phyloP scores from a whole-genome alignment of 2,113 vertebrate species.

The Isichthys henryi region DNA sequence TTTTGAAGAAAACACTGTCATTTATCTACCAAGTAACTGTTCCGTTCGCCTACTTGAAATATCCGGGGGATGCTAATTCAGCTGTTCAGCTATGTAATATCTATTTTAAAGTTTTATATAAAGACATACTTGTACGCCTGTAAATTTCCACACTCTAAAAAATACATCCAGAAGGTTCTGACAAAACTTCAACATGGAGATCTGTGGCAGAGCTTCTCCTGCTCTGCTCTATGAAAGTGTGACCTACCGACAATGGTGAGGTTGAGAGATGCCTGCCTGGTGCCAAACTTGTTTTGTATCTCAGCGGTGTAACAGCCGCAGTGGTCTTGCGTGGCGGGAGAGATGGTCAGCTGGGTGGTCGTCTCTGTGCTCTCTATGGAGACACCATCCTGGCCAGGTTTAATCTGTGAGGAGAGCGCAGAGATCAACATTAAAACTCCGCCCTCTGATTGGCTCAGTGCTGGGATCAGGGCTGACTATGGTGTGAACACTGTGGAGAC shows the following conservation, averaged over 20 bases:
- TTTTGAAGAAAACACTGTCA: not conserved
- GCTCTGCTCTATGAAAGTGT: not conserved
- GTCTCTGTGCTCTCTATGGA: slow-evolving; percentile 70
- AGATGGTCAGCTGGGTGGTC: slow-evolving; percentile 83
- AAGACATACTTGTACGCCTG: not conserved
- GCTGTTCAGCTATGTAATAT: not conserved
- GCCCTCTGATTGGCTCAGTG: not conserved
- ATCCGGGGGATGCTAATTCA: not conserved
- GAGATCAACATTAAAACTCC: not conserved
- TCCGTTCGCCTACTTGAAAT: not conserved
- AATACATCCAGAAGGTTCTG: not conserved
- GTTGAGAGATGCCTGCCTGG: slow-evolving; percentile 85
- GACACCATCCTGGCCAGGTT: slow-evolving; percentile 64
- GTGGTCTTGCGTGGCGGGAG: slow-evolving; percentile 81
- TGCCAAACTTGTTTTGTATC: slow-evolving; percentile 78
- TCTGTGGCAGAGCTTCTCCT: not conserved
- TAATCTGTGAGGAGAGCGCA: slow-evolving; percentile 62
- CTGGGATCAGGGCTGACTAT: not conserved
- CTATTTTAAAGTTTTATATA: not conserved
- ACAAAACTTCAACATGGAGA: not conserved
- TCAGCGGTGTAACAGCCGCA: slow-evolving; percentile 91
- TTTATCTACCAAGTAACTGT: not conserved
- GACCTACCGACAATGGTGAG: slow-evolving; percentile 89
- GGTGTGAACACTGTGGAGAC: not conserved
- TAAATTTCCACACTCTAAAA: not conserved